Conservation (phyloP, 1,140 invertebrate species). For the Dysdera silvatica region DNA sequence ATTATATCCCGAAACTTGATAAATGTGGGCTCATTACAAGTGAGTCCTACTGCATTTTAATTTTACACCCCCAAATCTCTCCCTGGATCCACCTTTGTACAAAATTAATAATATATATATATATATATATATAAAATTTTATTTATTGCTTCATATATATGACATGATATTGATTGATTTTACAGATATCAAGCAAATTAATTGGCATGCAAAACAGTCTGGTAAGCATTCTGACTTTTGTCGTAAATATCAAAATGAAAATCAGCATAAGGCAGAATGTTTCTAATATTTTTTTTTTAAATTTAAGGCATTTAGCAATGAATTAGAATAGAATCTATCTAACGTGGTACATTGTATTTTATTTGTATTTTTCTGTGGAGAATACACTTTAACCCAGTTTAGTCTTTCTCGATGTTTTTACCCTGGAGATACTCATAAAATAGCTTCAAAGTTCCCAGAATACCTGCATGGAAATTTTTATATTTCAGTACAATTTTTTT, state of each 20-base stretch:
- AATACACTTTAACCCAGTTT: neutral
- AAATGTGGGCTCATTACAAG: too few species aligned
- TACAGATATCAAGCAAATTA: conserved; percentile 60
- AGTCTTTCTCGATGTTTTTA: too few species aligned
- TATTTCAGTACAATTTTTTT: too few species aligned
- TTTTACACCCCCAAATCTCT: too few species aligned
- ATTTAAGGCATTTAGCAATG: neutral
- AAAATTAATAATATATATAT: too few species aligned
- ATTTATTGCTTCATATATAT: neutral
- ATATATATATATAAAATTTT: neutral
- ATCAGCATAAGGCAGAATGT: neutral
- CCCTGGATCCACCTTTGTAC: too few species aligned
- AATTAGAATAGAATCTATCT: neutral
- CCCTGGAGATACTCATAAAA: too few species aligned
- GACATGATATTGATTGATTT: conserved; percentile 15
- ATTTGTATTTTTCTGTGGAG: neutral
- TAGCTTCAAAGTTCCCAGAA: too few species aligned
- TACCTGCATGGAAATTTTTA: too few species aligned
- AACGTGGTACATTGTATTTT: neutral
- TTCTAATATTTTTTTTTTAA: neutral
- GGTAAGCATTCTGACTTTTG: conserved; percentile 36
- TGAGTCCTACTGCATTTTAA: too few species aligned
- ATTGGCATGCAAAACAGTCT: conserved; percentile 70
- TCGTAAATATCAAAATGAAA: neutral
- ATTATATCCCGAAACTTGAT: too few species aligned